phyloP scores from a whole-genome alignment of 2,888 invertebrate genomes.

The Yponomeuta sedellus region DNA sequence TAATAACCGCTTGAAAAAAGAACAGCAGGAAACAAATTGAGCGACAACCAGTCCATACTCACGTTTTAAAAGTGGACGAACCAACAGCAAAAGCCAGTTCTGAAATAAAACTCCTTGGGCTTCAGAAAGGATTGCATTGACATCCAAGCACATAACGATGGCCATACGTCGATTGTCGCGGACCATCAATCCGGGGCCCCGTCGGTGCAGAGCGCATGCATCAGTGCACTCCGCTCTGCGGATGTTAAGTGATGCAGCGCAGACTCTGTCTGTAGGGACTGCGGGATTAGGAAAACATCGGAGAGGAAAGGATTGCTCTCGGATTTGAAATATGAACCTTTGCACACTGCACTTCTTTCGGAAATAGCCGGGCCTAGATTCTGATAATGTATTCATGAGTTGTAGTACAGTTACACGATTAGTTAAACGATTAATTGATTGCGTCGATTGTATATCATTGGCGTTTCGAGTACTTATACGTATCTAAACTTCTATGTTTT shows the following conservation, averaged over 20 bases:
- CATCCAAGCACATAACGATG: constrained; percentile 69
- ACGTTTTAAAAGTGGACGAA: too few species aligned
- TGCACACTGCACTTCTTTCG: too few species aligned
- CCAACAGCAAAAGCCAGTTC: not conserved
- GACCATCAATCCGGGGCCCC: constrained; percentile 62
- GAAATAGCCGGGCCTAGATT: too few species aligned
- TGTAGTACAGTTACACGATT: too few species aligned
- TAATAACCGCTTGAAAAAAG: too few species aligned
- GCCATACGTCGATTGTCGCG: constrained; percentile 62
- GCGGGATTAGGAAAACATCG: not conserved
- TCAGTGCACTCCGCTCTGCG: constrained; percentile 34
- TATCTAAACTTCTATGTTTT: too few species aligned
- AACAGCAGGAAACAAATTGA: too few species aligned
- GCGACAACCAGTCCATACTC: too few species aligned
- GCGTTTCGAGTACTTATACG: too few species aligned
- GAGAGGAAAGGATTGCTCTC: not conserved
- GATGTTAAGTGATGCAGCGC: not conserved
- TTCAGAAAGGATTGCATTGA: constrained; percentile 47
- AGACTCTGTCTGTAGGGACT: not conserved
- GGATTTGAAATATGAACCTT: not conserved
- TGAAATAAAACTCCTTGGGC: constrained; percentile 15
- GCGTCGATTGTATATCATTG: too few species aligned
- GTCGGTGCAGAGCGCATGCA: constrained; percentile 60
- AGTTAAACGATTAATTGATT: too few species aligned
- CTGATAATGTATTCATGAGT: too few species aligned